Base-by-base conservation (phyloP, 2,888 invertebrate genomes). In the Fabriciana adippe region DNA sequence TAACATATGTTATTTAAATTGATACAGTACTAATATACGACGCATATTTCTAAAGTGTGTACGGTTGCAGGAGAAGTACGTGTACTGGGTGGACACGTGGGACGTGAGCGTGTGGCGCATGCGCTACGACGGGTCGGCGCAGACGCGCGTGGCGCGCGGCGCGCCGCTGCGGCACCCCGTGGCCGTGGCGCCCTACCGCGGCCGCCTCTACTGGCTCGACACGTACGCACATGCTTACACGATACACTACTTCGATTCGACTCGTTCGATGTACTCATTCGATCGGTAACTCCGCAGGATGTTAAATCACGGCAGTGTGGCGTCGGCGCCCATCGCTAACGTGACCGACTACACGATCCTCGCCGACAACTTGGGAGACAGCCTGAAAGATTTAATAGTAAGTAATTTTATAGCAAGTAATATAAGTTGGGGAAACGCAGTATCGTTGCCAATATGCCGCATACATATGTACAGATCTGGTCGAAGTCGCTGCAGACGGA, bases 21-120 rank as follows among this genome's bases (percentile, higher is more conserved):
- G 50, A 50, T n/a, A 50, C 50, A 8, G 15, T n/a, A 45, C 13
- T 18, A 56, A 48, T 11, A n/a, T 21, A n/a, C 11, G 4, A 6
- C 47, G 45, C 13, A 45, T 57, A 6, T 11, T 47, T 26, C 4
- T 15, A 16, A 6, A 18, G 41, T 48, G 21, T 13, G 26, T 47
- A 8, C 31, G 21, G 18, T 41, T 47, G 16, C 75, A 85, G 92
- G 89, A 89, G 83, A 68, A 89, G 74, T 94, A 94, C 78, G 93
- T 98, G 55, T 98, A 97, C 89, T 98, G 97, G 97, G 96, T 95
- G 78, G 97, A 97, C 87, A 90, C 95, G 60, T 94, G 94, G 73
- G 94, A 93, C 66, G 94, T 95, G 79, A 93, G 94, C 55, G 95
- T 98, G 69, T 96, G 96, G 93, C 93, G 95, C 74, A 94, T 95